Evolutionary conservation across 2,113 vertebrate species (phyloP).

Genomic region (Oophaga pumilio): DNA sequence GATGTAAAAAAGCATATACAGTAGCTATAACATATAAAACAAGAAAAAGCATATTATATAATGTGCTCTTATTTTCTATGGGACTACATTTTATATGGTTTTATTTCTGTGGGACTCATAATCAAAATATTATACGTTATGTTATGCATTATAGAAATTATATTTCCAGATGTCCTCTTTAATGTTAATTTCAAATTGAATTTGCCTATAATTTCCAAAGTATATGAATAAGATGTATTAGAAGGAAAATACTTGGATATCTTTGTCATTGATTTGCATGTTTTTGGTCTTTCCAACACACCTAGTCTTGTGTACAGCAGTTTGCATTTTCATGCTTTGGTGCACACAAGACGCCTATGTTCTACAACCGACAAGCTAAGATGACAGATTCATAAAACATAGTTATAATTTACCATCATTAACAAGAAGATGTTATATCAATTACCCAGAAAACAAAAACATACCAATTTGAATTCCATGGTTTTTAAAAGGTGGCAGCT

Average conservation of each 20-base stretch:
- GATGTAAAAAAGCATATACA: too few relatives aligned
- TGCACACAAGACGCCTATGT: slow-evolving; percentile 42
- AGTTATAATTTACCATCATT: slow-evolving; percentile 69
- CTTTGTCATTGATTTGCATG: slow-evolving; percentile 44
- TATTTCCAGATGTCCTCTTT: too few relatives aligned
- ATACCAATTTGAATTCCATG: slow-evolving; percentile 65
- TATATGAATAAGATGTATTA: not conserved
- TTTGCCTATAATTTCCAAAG: not conserved
- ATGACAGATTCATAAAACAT: slow-evolving; percentile 65
- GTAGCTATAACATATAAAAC: too few relatives aligned
- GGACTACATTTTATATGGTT: too few relatives aligned
- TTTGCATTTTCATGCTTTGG: slow-evolving; percentile 58
- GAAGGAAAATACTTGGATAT: not conserved
- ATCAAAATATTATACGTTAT: not conserved
- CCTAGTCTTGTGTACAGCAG: slow-evolving; percentile 50
- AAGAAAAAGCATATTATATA: too few relatives aligned
- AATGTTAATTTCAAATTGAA: too few relatives aligned
- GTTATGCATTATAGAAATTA: not conserved
- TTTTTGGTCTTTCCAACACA: slow-evolving; percentile 53
- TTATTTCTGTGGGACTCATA: too few relatives aligned
- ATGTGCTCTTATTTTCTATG: too few relatives aligned
- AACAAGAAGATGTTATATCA: slow-evolving; percentile 72
- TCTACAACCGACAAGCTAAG: slow-evolving; percentile 57
- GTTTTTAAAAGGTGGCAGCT: slow-evolving; percentile 72
- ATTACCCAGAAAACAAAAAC: slow-evolving; percentile 72